Base-by-base conservation (phyloP, 2,888 invertebrate genomes). In the Morpho helenor region DNA sequence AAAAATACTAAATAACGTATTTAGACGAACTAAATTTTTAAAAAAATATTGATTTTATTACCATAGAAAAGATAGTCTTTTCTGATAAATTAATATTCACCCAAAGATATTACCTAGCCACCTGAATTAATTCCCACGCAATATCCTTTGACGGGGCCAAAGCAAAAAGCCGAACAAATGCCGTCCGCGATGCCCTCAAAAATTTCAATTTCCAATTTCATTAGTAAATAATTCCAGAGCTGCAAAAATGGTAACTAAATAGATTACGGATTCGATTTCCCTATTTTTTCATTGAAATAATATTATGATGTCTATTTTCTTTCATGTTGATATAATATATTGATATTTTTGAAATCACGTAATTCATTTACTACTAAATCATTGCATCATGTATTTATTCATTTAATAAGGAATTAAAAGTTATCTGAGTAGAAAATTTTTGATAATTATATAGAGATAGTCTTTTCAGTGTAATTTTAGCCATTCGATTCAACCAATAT, bases 151-250 rank as follows among this genome's bases (percentile, higher is more conserved):
- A 65, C 72, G 75, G 77, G 79, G 78, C 73, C 71, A 77, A 79
- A 80, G 84, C 82, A 85, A 86, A 85, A 87, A 85, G 79, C 79
- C 79, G 79, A 82, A 80, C 80, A 81, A 86, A 80, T 42, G 79
- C 71, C 73, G 73, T 68, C 72, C 69, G 74, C 75, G 74, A 72
- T 74, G 75, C 72, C 70, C 74, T 69, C 67, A 73, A 77, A 77
- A 83, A 85, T 84, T 86, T 80, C 81, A 84, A 86, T 89, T 87
- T 86, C 73, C 81, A 84, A 86, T 89, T 87, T 86, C 73, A 84
- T 86, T 84, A 83, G 74, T 72, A 67, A 63, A 66, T 62, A 64
- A 64, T 60, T 63, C 63, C 62, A 59, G 64, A 63, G 63, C 61
- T 67, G 59, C 62, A 69, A 66, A 68, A 68, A 64, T 55, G 51